A percentile compares a stretch with the other conserved stretches of the same genome.
phyloP scores from a whole-genome alignment of 2,888 invertebrate species.

The Nebria brevicollis region DNA sequence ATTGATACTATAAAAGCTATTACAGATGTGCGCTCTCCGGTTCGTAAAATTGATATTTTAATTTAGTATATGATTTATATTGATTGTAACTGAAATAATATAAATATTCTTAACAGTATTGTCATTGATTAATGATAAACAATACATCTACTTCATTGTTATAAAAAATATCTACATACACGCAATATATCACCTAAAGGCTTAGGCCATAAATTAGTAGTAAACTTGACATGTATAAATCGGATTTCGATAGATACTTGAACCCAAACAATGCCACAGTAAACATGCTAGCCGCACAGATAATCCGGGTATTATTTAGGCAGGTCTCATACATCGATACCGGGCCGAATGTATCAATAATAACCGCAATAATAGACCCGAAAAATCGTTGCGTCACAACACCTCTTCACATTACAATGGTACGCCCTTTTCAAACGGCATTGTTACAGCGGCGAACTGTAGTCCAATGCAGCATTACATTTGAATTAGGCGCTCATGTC shows the following conservation, averaged over 20 bases:
- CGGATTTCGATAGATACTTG: neutral
- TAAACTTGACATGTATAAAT: neutral
- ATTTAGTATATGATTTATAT: neutral
- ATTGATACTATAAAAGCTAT: no score
- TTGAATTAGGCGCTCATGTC: neutral
- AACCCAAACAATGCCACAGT: neutral
- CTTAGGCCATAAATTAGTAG: neutral
- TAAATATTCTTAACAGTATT: neutral
- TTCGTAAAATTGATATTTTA: neutral
- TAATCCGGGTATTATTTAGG: slow-evolving; percentile 1
- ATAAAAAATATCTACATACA: neutral
- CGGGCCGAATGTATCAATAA: neutral
- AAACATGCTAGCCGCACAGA: neutral
- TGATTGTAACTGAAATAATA: neutral
- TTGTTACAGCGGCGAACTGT: neutral
- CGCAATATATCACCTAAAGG: neutral
- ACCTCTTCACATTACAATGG: neutral
- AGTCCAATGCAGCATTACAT: neutral
- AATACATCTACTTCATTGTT: neutral
- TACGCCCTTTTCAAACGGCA: neutral
- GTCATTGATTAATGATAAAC: neutral
- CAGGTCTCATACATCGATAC: neutral
- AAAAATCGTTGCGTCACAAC: neutral
- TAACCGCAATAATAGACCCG: neutral
- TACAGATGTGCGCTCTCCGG: neutral